Conservation (phyloP, 2,113 vertebrate species). For the Mirounga angustirostris region DNA sequence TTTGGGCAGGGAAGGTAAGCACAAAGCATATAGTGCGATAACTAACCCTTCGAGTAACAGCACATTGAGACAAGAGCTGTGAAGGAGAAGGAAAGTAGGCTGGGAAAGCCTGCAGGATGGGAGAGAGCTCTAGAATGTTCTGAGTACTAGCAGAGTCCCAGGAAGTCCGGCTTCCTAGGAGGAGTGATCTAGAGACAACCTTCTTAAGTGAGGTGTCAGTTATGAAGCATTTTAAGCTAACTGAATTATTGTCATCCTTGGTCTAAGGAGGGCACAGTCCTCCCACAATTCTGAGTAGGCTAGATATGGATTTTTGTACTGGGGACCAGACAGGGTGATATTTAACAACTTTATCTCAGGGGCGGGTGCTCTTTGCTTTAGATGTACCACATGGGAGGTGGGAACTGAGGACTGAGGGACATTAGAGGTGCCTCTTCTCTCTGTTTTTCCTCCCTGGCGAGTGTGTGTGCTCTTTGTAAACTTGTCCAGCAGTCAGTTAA, state of each 20-base stretch:
- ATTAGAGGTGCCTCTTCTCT: background rate
- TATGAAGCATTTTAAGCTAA: background rate
- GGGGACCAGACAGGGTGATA: background rate
- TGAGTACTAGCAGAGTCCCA: background rate
- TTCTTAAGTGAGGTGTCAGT: background rate
- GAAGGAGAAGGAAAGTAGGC: background rate
- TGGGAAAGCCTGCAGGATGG: background rate
- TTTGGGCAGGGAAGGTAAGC: background rate
- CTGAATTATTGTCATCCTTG: background rate
- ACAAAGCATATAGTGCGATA: fast-evolving
- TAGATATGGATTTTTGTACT: background rate
- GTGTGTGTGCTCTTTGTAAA: background rate
- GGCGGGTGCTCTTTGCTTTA: background rate
- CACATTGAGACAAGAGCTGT: background rate
- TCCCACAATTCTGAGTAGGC: background rate
- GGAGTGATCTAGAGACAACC: background rate
- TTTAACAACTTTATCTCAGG: background rate
- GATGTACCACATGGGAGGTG: background rate
- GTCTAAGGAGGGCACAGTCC: background rate
- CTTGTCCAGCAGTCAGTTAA: background rate
- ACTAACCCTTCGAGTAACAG: background rate
- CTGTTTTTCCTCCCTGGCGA: background rate
- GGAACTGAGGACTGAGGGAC: background rate
- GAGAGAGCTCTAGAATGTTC: background rate
- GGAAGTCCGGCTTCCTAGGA: background rate